Evolutionary conservation across 2,888 invertebrate species (phyloP).

Genomic region (Morpho deidamia): DNA sequence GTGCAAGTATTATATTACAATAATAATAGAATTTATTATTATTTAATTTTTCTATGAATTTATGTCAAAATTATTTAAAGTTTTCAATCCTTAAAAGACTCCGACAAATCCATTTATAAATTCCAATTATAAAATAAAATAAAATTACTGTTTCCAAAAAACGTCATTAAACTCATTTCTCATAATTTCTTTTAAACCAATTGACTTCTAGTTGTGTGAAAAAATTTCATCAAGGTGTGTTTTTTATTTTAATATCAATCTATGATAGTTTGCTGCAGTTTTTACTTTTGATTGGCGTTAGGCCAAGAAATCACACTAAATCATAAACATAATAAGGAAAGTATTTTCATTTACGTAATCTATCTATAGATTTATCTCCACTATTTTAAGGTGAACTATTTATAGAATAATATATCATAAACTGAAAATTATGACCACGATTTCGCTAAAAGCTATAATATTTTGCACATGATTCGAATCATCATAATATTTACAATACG

Average conservation of each 20-base stretch:
- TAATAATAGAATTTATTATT: no score
- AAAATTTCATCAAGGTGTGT: no score
- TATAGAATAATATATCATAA: slow-evolving; percentile 1
- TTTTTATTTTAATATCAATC: slow-evolving; percentile 15
- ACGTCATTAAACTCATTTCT: no score
- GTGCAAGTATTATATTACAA: no score
- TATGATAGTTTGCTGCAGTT: slow-evolving; percentile 21
- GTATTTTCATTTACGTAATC: slow-evolving; percentile 8
- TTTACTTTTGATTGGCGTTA: slow-evolving; percentile 10
- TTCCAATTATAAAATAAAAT: no score
- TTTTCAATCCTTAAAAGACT: background rate
- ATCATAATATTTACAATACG: no score
- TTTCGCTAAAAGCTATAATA: background rate
- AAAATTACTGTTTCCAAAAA: no score
- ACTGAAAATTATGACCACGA: background rate
- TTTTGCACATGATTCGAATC: no score
- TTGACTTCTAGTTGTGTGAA: no score
- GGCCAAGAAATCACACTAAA: slow-evolving; percentile 12
- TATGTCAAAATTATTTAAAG: background rate
- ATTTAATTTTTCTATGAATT: no score
- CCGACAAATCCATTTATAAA: background rate
- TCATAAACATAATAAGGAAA: slow-evolving; percentile 15
- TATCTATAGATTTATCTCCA: slow-evolving; percentile 7
- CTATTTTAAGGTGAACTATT: slow-evolving; percentile 9
- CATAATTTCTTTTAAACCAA: no score